phyloP scores from a whole-genome alignment of 1,140 invertebrate species.

The Hypsibius dujardini region DNA sequence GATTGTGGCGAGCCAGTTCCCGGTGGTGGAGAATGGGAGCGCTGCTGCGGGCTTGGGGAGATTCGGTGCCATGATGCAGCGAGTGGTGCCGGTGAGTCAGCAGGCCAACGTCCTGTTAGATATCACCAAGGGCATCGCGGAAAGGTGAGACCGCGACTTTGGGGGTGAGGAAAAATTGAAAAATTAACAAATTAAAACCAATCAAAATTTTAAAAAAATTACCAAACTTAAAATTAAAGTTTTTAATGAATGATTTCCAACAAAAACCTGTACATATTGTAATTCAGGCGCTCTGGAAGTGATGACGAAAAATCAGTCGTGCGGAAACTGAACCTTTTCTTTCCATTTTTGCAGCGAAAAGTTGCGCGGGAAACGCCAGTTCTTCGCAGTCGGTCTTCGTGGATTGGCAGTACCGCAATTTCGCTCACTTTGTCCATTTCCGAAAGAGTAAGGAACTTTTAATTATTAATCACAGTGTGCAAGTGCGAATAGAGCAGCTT shows the following conservation, averaged over 20 bases:
- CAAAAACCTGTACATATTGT: too few species aligned
- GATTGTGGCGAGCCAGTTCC: constrained; percentile 3
- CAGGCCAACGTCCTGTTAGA: neutral
- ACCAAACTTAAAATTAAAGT: too few species aligned
- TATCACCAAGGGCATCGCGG: neutral
- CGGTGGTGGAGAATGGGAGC: neutral
- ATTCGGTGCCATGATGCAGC: neutral
- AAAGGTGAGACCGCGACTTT: neutral
- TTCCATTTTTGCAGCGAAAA: neutral
- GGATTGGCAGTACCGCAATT: constrained; percentile 8
- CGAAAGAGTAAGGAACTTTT: constrained; percentile 10
- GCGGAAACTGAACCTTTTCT: too few species aligned
- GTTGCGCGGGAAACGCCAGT: neutral
- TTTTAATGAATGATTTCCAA: neutral
- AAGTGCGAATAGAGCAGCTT: neutral
- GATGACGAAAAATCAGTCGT: too few species aligned
- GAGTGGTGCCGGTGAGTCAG: neutral
- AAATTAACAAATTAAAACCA: too few species aligned
- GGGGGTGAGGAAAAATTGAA: too few species aligned
- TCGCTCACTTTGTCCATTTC: constrained; percentile 12
- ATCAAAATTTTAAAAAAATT: too few species aligned
- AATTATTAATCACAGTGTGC: neutral
- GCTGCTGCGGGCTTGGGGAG: neutral
- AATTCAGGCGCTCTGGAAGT: too few species aligned
- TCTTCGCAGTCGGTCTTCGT: neutral